phyloP scores from a whole-genome alignment of 2,797 vertebrate species.

The Chaenodraco wilsoni region DNA sequence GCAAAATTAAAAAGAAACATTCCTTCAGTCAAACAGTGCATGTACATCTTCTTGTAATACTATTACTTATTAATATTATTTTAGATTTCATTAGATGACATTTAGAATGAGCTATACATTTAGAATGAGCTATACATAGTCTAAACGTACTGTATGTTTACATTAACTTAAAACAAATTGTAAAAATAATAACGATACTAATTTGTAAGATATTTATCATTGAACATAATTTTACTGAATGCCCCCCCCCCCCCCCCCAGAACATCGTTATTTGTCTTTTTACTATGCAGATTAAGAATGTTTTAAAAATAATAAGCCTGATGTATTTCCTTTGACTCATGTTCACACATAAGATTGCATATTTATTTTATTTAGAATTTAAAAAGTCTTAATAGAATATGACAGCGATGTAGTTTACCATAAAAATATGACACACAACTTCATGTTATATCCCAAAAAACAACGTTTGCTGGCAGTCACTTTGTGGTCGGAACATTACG shows the following conservation, averaged over 20 bases:
- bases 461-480: background rate
- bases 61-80: background rate
- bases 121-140: background rate
- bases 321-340: no score
- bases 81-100: background rate
- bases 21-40: constrained; percentile 25
- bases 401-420: background rate
- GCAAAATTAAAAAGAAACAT: constrained; percentile 21
- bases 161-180: constrained; percentile 6
- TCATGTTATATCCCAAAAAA: background rate
- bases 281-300: constrained; percentile 4
- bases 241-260: background rate
- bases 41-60: constrained; percentile 11
- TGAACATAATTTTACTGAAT: constrained; percentile 1
- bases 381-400: no score
- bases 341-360: no score
- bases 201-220: background rate
- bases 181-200: background rate
- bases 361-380: background rate
- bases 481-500: background rate
- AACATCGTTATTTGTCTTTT: background rate
- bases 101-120: background rate
- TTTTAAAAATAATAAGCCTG: no score
- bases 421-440: background rate
- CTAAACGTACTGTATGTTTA: background rate